A percentile compares a stretch with the other conserved stretches of the same genome.
Conservation (phyloP, 2,888 invertebrate species). For the Mythimna ferrago region DNA sequence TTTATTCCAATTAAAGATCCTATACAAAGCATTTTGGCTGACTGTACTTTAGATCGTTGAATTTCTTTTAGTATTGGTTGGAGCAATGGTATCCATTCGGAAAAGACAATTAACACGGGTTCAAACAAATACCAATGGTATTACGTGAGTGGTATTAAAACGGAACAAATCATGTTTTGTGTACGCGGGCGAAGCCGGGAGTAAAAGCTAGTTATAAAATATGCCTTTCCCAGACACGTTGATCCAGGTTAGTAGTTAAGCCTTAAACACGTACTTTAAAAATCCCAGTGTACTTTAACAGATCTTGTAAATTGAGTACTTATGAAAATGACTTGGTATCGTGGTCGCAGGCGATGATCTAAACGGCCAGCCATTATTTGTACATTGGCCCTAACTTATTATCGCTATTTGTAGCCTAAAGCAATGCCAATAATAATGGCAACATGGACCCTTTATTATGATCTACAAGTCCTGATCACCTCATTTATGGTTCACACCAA, state of each 20-base stretch:
- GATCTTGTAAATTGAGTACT: constrained; percentile 50
- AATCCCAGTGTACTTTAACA: constrained; percentile 5
- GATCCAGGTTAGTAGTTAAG: background rate
- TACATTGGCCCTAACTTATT: constrained; percentile 53
- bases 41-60: too few relatives aligned
- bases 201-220: background rate
- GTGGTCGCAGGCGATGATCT: constrained; percentile 50
- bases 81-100: too few relatives aligned
- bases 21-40: too few relatives aligned
- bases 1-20: too few relatives aligned
- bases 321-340: constrained; percentile 49
- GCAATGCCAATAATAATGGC: constrained; percentile 42
- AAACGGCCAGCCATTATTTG: constrained; percentile 50
- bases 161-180: too few relatives aligned
- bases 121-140: too few relatives aligned
- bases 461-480: constrained; percentile 7
- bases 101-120: too few relatives aligned
- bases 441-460: constrained; percentile 18
- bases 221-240: background rate
- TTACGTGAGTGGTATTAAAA: too few relatives aligned
- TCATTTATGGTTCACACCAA: constrained; percentile 6
- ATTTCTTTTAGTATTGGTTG: too few relatives aligned
- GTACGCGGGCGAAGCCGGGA: too few relatives aligned
- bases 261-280: constrained; percentile 8
- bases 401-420: constrained; percentile 47